Conservation (phyloP, 2,113 vertebrate species). For the Australoheros scitulus region DNA sequence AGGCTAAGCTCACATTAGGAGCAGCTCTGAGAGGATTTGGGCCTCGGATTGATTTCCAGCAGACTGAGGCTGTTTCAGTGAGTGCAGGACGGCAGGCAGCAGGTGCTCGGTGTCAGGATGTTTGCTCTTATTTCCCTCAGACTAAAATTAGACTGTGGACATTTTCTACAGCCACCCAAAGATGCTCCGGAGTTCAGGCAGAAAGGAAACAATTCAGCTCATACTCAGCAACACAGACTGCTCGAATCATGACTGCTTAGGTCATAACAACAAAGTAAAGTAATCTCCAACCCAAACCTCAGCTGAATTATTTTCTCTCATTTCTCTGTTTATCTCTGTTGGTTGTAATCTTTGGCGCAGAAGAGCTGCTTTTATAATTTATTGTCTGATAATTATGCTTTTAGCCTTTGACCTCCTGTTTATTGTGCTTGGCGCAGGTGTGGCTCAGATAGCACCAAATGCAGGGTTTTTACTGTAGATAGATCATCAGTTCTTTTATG, state of each 20-base stretch:
- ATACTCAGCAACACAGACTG: not conserved
- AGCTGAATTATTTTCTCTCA: not conserved
- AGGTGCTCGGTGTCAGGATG: slow-evolving; percentile 70
- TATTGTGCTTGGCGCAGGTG: not conserved
- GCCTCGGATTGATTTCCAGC: slow-evolving; percentile 59
- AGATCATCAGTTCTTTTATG: not conserved
- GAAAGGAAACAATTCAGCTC: slow-evolving; percentile 24
- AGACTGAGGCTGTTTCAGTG: slow-evolving; percentile 53
- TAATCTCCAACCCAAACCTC: not conserved
- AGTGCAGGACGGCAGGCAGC: slow-evolving; percentile 57
- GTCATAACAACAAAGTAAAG: not conserved
- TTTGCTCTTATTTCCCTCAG: slow-evolving; percentile 62
- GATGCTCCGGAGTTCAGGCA: slow-evolving; percentile 23
- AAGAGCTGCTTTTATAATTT: not conserved
- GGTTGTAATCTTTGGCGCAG: too few species aligned
- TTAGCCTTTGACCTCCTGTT: slow-evolving; percentile 6
- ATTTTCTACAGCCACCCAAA: slow-evolving; percentile 48
- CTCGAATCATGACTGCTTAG: not conserved
- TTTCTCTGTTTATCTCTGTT: too few species aligned
- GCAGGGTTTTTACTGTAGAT: not conserved
- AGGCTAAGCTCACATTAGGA: slow-evolving; percentile 20
- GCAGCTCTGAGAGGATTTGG: slow-evolving; percentile 59
- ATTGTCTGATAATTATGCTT: slow-evolving; percentile 11
- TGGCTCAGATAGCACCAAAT: not conserved
- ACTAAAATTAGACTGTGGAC: slow-evolving; percentile 76